Evolutionary conservation across 2,797 vertebrate genomes (phyloP), one percentile per base, ranked within the genome.

Genomic region (Gephyroberyx darwinii): DNA sequence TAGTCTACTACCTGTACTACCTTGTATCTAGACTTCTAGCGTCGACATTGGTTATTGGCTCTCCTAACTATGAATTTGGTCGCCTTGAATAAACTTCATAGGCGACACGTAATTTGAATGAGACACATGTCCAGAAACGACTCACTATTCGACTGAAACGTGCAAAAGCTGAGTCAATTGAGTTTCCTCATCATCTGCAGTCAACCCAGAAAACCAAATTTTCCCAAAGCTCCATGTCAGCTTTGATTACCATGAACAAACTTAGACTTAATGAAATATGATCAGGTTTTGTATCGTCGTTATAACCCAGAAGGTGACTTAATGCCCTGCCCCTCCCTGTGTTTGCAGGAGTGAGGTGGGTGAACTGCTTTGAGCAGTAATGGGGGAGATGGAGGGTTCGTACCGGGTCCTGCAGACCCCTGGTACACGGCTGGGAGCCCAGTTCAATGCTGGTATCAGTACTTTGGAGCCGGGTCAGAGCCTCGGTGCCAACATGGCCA

Each of bases 311-410:
- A 4, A 33, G 9, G 5, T 66, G 1, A 53, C 51, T 35, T 35
- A 9, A 14, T 37, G 10, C 31, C 19, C 10, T 12, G n/a, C 6
- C 53, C 19, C 60, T 54, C 8, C 3, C 10, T 68, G 31, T 77
- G 33, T 74, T 52, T 84, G 55, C 80, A 89, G 87, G 86, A 84
- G 67, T 75, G 78, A 67, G 43, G 74, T 37, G 45, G 64, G 55
- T 59, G 76, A 61, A 62, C 77, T 35, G 31, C 79, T 77, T 79
- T 56, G 73, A 83, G 82, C 83, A 84, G 93, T 79, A 19, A 99
- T 99, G 97, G 96, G 96, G 69, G 97, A 99, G 61, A 93, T 96
- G 9, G 97, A 97, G 88, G 98, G 98, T 52, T 97, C 96, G 0
- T 98, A 98, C 84, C 93, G 96, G 84, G 89, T 91, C 68, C 83